phyloP scores from a whole-genome alignment of 2,797 vertebrate genomes.

The Tokudaia muenninki region DNA sequence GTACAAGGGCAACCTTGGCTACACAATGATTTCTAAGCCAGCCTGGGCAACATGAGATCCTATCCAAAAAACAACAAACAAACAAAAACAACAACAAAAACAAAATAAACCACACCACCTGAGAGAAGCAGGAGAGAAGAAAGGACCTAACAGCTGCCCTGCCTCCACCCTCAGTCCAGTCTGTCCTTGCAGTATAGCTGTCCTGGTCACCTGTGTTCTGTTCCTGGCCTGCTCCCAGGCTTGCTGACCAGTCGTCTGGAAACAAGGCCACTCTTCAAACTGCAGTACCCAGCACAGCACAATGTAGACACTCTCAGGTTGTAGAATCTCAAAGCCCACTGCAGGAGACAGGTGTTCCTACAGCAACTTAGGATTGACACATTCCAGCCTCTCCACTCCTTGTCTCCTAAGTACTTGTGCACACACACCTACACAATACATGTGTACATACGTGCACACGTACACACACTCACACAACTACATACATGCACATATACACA shows the following conservation, averaged over 20 bases:
- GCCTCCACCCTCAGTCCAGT: background rate
- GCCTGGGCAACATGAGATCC: background rate
- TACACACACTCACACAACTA: fast-evolving
- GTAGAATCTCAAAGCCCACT: background rate
- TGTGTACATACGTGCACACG: fast-evolving
- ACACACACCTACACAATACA: no score
- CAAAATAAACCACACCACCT: background rate
- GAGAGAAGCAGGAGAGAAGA: background rate
- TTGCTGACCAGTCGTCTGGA: background rate
- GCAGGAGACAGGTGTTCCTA: no score
- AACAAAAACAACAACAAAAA: background rate
- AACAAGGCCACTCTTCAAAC: background rate
- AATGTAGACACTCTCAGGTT: background rate
- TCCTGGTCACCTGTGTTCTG: background rate
- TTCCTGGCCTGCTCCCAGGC: background rate
- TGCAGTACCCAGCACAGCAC: no score
- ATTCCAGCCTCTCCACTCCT: background rate
- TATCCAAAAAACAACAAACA: background rate
- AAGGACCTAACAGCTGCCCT: background rate
- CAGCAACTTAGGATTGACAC: background rate
- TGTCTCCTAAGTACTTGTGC: background rate
- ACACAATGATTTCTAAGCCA: background rate
- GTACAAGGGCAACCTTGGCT: background rate
- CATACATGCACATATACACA: background rate
- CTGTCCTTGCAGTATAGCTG: background rate